These are phyloP conservation scores for Amblyjoppa proteus DNA, from an alignment of 2,888 invertebrate species.

Conservation along the genomic window DNA sequence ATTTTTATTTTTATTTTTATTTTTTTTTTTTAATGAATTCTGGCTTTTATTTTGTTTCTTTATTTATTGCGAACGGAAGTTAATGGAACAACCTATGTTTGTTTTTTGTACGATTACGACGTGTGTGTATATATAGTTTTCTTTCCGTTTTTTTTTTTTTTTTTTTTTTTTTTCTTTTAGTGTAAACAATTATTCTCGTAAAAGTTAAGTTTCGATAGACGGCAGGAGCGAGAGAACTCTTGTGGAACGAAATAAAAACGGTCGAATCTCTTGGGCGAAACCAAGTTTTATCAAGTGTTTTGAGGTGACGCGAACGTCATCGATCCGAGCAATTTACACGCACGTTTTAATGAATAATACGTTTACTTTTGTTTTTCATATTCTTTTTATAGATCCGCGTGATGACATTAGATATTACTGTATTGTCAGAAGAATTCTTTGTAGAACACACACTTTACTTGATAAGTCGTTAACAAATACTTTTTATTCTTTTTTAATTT, in stretches of 20 bases:
- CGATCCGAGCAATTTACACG: conserved; percentile 20
- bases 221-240: conserved; percentile 44
- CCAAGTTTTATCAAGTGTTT: conserved; percentile 39
- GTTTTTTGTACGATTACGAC: conserved; percentile 7
- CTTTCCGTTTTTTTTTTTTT: neutral
- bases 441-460: conserved; percentile 53
- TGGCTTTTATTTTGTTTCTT: conserved; percentile 13
- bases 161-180: neutral
- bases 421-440: conserved; percentile 64
- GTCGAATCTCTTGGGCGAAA: neutral
- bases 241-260: neutral
- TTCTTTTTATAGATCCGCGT: neutral
- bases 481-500: conserved; percentile 15
- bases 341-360: conserved; percentile 10
- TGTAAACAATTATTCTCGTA: conserved; percentile 48
- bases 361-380: neutral
- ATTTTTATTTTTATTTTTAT: neutral
- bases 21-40: neutral
- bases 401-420: conserved; percentile 52
- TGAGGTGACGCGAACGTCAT: neutral
- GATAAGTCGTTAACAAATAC: conserved; percentile 40
- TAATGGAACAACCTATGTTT: conserved; percentile 2
- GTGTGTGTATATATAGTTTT: conserved; percentile 15
- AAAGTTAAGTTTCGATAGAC: conserved; percentile 46
- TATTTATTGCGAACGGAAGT: conserved; percentile 19